phyloP scores from a whole-genome alignment of 2,888 invertebrate species.

The Dryomyza anilis region DNA sequence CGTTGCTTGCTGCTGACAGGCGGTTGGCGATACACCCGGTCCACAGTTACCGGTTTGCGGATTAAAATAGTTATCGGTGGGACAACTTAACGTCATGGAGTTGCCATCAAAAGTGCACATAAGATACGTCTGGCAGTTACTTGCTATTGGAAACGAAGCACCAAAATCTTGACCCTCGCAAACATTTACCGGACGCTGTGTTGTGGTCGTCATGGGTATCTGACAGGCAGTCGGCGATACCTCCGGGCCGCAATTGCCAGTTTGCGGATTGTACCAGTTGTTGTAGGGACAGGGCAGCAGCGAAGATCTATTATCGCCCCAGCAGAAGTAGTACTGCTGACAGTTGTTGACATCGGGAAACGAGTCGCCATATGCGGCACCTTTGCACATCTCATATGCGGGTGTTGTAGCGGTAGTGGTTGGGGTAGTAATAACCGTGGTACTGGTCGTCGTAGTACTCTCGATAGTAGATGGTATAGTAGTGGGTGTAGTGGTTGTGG shows the following conservation, averaged over 20 bases:
- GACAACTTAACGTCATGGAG: constrained; percentile 38
- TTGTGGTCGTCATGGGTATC: constrained; percentile 21
- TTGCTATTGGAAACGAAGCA: constrained; percentile 34
- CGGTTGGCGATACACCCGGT: constrained; percentile 39
- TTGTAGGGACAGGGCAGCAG: constrained; percentile 37
- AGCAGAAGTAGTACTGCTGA: constrained; percentile 41
- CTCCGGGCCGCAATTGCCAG: constrained; percentile 41
- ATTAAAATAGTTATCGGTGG: constrained; percentile 42
- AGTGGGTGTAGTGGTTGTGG: constrained; percentile 8
- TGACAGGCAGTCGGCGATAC: constrained; percentile 41
- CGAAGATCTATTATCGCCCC: constrained; percentile 35
- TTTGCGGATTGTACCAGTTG: constrained; percentile 43
- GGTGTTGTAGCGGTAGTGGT: constrained; percentile 15
- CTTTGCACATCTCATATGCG: constrained; percentile 23
- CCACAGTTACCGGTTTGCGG: constrained; percentile 43
- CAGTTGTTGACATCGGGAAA: constrained; percentile 32
- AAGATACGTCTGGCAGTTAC: constrained; percentile 42
- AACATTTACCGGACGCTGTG: constrained; percentile 20
- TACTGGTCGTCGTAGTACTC: constrained; percentile 8
- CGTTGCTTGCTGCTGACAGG: constrained; percentile 29
- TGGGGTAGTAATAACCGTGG: no score
- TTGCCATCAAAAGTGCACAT: constrained; percentile 39
- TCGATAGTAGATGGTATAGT: no score
- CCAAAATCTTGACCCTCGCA: constrained; percentile 37
- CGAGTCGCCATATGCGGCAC: constrained; percentile 9